These are phyloP conservation scores for Indri indri DNA, from an alignment of 2,113 vertebrate species.

Conservation along the genomic window DNA sequence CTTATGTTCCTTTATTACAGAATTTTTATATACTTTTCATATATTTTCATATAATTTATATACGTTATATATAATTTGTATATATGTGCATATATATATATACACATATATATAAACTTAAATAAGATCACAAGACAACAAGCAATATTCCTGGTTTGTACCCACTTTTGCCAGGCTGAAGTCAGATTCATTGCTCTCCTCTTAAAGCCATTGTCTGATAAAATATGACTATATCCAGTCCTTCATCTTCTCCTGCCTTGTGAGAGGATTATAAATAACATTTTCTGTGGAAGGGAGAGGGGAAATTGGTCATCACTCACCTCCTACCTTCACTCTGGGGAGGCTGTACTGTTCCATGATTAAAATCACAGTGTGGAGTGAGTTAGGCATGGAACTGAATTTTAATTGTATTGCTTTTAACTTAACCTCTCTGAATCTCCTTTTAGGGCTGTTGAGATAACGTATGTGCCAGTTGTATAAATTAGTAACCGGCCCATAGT, in stretches of 20 bases:
- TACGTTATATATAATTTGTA: background rate
- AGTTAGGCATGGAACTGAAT: background rate
- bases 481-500: background rate
- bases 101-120: background rate
- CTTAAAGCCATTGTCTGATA: background rate
- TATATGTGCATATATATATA: background rate
- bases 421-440: background rate
- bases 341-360: background rate
- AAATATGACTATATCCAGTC: background rate
- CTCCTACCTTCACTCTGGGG: background rate
- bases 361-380: background rate
- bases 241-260: background rate
- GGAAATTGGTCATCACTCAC: background rate
- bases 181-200: background rate
- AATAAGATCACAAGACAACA: background rate
- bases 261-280: background rate
- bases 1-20: background rate
- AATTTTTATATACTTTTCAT: background rate
- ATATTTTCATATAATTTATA: background rate
- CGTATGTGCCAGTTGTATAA: background rate
- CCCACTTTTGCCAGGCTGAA: background rate
- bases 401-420: background rate
- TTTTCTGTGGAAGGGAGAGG: background rate
- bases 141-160: background rate
- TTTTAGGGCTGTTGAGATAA: background rate